Base-by-base conservation (phyloP, 2,888 invertebrate genomes). In the Scaptomyza caliginosa region DNA sequence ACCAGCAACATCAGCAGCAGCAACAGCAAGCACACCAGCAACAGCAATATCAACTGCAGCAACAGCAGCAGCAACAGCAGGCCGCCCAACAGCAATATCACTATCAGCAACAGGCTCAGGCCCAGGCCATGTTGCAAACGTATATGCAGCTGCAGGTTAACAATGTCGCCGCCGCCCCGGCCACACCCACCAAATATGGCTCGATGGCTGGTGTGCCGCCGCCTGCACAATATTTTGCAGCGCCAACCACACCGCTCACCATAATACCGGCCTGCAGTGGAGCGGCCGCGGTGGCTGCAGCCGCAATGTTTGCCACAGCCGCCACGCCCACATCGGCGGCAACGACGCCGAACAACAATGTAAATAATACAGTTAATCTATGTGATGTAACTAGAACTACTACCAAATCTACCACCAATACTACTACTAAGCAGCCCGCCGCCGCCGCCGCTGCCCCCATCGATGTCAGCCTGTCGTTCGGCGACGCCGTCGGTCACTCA, bases 331-430 rank as follows among this genome's bases (percentile, higher is more conserved):
- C 76, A 51, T 87, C 78, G 38, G 88, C 84, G 68, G 88, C 84
- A 50, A 87, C 88, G 23, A 87, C 89, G 49, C 87, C 89, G 71
- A 89, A 83, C 90, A 88, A 86, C 86, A 90, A 91, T 91, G 90
- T 90, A 90, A 90, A 91, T 90, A 90, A 89, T 89, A 89, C 86
- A 89, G 88, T 89, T 90, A 90, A 89, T 91, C 90, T 90, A 90
- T 88, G 89, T 89, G 90, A 88, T 85, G 88, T 87, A 87, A 89
- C 89, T 90, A 90, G 89, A 88, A 86, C 89, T 89, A 88, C 89
- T 89, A 84, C 86, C 85, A 78, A 68, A 68, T 68, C 73, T 73
- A 73, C 84, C 80, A 83, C 82, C 75, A 45, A 28, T 28, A 78
- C 82, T 83, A 86, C 88, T 79, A 87, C 82, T 81, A 79, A 86